Percentiles rank a stretch among this genome's conserved stretches.
Conservation (phyloP, 30 jellyfish, hydroid and myxozoan species). For the Aurelia sp. region DNA sequence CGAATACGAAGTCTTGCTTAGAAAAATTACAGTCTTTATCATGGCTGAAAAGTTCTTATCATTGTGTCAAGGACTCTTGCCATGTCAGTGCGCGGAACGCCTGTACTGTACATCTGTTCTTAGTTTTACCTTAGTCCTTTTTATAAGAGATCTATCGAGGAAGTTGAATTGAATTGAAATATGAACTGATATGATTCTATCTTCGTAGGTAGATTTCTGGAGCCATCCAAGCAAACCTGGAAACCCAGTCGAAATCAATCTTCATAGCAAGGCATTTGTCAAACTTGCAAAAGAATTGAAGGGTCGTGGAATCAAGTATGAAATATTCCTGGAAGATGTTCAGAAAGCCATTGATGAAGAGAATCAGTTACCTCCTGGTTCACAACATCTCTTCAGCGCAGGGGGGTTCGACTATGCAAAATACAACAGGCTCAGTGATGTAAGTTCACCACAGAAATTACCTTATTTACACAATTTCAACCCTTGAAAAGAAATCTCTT, state of each 20-base stretch:
- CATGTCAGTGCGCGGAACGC: no score
- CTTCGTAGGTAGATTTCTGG: conserved; percentile 89
- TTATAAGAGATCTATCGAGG: no score
- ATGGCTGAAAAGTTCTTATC: no score
- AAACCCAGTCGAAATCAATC: conserved; percentile 69
- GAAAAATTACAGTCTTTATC: no score
- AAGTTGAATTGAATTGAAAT: not conserved
- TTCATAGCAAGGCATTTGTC: conserved; percentile 35
- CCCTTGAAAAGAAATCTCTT: no score
- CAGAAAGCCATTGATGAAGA: conserved; percentile 82
- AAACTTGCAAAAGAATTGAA: conserved; percentile 52
- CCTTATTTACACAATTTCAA: no score
- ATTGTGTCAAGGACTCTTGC: no score
- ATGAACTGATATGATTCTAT: not conserved
- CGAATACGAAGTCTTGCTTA: no score
- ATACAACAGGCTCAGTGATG: conserved; percentile 66
- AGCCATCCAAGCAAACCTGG: conserved; percentile 81
- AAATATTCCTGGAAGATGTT: conserved; percentile 73
- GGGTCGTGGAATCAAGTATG: conserved; percentile 58
- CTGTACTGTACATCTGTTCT: no score
- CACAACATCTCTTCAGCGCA: conserved; percentile 36
- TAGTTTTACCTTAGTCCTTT: no score
- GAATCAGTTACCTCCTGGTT: conserved; percentile 10
- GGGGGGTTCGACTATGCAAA: conserved; percentile 69
- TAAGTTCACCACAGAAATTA: conserved; percentile 6